phyloP scores from a whole-genome alignment of 2,888 invertebrate genomes.

The Stegana nigrithorax region DNA sequence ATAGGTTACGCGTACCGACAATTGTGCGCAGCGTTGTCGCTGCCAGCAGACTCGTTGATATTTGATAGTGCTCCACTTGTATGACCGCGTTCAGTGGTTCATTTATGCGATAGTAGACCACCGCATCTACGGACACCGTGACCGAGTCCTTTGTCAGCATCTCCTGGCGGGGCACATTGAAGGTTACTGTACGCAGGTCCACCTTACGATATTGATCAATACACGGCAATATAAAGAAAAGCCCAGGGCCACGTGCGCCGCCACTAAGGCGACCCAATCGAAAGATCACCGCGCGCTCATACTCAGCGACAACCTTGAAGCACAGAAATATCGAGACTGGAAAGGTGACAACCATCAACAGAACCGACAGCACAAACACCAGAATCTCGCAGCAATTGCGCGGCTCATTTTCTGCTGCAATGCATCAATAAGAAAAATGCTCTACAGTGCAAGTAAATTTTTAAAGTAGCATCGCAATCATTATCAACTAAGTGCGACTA shows the following conservation, averaged over 20 bases:
- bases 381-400: conserved; percentile 80
- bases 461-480: too few relatives aligned
- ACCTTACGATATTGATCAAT: conserved; percentile 93
- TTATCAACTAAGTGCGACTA: too few relatives aligned
- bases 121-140: conserved; percentile 93
- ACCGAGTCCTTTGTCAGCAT: conserved; percentile 93
- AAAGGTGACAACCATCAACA: conserved; percentile 81
- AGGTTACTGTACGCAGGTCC: conserved; percentile 92
- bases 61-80: conserved; percentile 81
- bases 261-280: conserved; percentile 79
- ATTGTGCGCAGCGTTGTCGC: conserved; percentile 90
- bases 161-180: conserved; percentile 97
- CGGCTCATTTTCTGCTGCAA: conserved; percentile 72
- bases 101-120: conserved; percentile 85
- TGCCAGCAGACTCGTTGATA: conserved; percentile 83
- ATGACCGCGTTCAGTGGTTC: conserved; percentile 83
- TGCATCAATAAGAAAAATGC: too few relatives aligned
- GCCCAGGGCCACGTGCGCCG: conserved; percentile 76
- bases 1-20: conserved; percentile 89
- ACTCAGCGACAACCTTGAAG: conserved; percentile 90
- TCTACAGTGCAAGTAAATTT: too few relatives aligned
- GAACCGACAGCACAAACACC: conserved; percentile 78
- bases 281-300: conserved; percentile 90
- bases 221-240: conserved; percentile 95
- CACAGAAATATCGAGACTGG: conserved; percentile 88